A percentile compares a stretch with the other conserved stretches of the same genome.
Evolutionary conservation across 2,113 vertebrate species (phyloP).

Genomic region (Ondatra zibethicus): DNA sequence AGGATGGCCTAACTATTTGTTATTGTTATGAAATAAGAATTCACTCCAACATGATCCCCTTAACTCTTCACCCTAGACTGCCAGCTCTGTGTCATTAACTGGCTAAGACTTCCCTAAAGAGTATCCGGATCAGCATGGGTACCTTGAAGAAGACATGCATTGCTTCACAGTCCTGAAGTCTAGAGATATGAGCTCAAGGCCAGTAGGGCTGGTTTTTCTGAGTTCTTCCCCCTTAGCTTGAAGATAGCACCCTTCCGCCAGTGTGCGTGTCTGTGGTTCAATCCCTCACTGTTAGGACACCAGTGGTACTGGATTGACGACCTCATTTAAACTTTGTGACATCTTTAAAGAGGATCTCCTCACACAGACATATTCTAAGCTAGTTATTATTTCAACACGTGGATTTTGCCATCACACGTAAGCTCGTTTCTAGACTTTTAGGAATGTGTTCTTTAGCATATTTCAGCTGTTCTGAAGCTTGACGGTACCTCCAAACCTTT

Average conservation of each 20-base stretch:
- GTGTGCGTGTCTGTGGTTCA: not conserved
- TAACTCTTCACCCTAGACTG: too few relatives aligned
- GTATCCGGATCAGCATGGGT: not conserved
- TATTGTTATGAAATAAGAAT: not conserved
- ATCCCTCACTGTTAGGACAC: not conserved
- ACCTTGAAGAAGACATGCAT: not conserved
- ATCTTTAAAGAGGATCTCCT: not conserved
- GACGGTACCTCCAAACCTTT: accelerated
- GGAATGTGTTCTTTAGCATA: not conserved
- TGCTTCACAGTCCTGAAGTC: not conserved
- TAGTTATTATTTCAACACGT: not conserved
- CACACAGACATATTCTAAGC: not conserved
- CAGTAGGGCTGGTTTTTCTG: not conserved
- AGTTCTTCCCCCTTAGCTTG: not conserved
- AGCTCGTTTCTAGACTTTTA: not conserved
- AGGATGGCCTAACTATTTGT: not conserved
- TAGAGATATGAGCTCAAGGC: not conserved
- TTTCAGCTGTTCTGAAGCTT: not conserved
- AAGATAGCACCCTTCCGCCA: not conserved
- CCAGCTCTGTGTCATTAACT: not conserved
- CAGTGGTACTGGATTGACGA: not conserved
- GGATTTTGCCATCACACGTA: not conserved
- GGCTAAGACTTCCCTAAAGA: not conserved
- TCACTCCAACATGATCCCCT: not conserved
- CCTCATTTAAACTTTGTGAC: not conserved